Evolutionary conservation across 2,113 vertebrate species (phyloP), one percentile per base, ranked within the genome.

Genomic region (Phalacrocorax aristotelis): DNA sequence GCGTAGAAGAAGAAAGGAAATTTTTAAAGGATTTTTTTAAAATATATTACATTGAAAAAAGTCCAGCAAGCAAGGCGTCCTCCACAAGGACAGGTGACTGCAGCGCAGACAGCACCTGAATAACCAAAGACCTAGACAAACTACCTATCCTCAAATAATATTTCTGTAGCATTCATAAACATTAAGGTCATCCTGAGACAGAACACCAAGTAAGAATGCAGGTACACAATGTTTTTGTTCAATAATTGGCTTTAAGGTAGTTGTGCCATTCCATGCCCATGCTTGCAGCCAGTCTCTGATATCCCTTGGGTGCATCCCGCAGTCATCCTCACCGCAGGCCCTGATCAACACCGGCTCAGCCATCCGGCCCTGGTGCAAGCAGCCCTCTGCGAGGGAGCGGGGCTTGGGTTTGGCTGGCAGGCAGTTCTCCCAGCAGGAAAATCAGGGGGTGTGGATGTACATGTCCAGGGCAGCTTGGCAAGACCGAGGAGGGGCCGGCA

Each of bases 391-490:
- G 2, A 90, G 82, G 66, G 79, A 61, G 30, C 0, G 1, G 44
- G 60, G 66, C 46, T 58, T 54, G 54, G 86, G 4, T 79, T 62
- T 92, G 91, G 57, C 72, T 5, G 1, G 38, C 0, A 0, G n/a
- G 32, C 66, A 26, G 2, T n/a, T 72, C 34, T 83, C 74, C 74
- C 4, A 7, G 52, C 76, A 92, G 83, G 87, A 83, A 86, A 60
- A 68, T 54, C 34, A 9, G 46, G 38, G 81, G 54, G 32, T 64
- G 71, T 30, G 86, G 75, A 90, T 64, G 83, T 79, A 60, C 71
- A 72, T 79, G 83, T 92, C 78, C 91, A 76, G 89, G 62, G 70
- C 93, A 89, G 70, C 84, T 95, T 91, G 78, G 92, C 70, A 91
- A 58, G 78, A 36, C 29, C 1, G 49, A 66, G 90, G n/a, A 60